Evolutionary conservation across 53 echinoderm and acorn worm species (phyloP).

Genomic region (Temnopleurus reevesii): DNA sequence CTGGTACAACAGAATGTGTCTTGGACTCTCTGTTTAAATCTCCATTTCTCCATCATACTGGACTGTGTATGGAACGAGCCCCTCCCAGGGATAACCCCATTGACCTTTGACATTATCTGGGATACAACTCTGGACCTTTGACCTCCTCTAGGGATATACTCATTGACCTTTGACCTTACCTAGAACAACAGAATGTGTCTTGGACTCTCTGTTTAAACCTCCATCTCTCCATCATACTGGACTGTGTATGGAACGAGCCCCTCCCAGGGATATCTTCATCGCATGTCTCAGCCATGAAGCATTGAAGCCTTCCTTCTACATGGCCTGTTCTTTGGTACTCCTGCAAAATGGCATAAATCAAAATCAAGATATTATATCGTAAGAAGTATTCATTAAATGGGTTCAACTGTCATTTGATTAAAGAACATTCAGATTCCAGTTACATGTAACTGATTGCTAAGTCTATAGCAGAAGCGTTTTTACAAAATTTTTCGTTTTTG

Average conservation of each 20-base stretch:
- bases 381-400: no score
- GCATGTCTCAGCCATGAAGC: constrained; percentile 45
- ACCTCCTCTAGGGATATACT: background rate
- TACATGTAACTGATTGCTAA: no score
- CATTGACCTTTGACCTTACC: background rate
- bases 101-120: no score
- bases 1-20: background rate
- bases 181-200: background rate
- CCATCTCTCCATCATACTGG: constrained; percentile 34
- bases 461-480: no score
- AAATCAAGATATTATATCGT: no score
- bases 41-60: constrained; percentile 24
- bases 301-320: constrained; percentile 34
- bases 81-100: constrained; percentile 36
- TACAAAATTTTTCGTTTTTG: no score
- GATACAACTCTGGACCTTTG: background rate
- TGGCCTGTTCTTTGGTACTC: constrained; percentile 54
- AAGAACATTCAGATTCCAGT: no score
- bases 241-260: constrained; percentile 56
- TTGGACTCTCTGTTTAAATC: background rate
- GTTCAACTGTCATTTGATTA: no score
- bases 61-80: constrained; percentile 58
- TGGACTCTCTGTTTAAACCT: background rate
- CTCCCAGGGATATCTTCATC: constrained; percentile 44
- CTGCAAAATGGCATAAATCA: no score